phyloP scores from a whole-genome alignment of 2,797 vertebrate species.

The Pelobates cultripes region DNA sequence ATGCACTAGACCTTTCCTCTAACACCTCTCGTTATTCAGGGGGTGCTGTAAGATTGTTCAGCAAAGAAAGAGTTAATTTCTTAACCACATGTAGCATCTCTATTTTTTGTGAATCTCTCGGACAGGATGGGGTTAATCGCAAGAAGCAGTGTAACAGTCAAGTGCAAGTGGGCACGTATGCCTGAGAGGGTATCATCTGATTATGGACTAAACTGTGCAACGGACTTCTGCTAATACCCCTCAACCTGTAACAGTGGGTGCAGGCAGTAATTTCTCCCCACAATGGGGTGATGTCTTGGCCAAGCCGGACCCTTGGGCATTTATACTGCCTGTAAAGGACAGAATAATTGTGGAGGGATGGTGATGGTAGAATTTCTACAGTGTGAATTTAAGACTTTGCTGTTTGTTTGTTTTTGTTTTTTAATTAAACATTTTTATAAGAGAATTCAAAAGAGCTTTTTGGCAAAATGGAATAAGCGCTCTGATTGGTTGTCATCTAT shows the following conservation, averaged over 20 bases:
- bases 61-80: neutral
- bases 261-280: neutral
- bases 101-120: neutral
- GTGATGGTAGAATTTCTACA: neutral
- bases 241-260: neutral
- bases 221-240: neutral
- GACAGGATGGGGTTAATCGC: neutral
- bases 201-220: neutral
- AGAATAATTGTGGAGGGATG: neutral
- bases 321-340: neutral
- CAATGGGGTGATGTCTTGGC: neutral
- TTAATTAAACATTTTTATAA: slow-evolving; percentile 2
- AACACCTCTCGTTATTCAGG: neutral
- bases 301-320: neutral
- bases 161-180: neutral
- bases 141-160: neutral
- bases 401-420: neutral
- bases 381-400: slow-evolving; percentile 1
- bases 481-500: neutral
- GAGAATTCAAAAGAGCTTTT: neutral
- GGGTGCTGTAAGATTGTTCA: neutral
- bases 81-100: neutral
- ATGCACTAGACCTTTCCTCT: neutral
- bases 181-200: neutral
- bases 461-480: neutral